Evolutionary conservation across 2,113 vertebrate genomes (phyloP), one percentile per base, ranked within the genome.

Genomic region (Natator depressus): DNA sequence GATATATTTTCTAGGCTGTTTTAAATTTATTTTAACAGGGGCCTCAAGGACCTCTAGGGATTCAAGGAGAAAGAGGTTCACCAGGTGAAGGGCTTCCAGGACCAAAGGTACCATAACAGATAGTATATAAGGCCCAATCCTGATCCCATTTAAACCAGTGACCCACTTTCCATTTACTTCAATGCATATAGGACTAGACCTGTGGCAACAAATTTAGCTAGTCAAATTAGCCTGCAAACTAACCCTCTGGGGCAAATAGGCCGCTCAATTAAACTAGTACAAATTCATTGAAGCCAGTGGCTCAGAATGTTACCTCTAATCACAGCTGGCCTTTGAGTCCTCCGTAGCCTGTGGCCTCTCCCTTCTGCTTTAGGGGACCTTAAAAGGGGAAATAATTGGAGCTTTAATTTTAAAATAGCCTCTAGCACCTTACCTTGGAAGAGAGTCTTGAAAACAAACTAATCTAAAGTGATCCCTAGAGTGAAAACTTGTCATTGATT

Each of bases 71-170:
- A 97, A 99, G 99, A 97, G 99, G 99, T 93, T 97, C 96, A 13
- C 97, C 96, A 53, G 99, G 99, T 84, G 99, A 99, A 97, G 99
- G 99, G 13, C 97, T 99, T 94, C 99, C 99, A 91, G 99, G 99
- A 97, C 89, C 98, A 93, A 99, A 99, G 99, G 99, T 99, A 98
- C 92, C 78, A 46, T 59, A 93, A 17, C 24, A 0, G 0, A 90
- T 76, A 38, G 1, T 6, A 84, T 92, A 76, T 55, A 93, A 88
- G 84, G 87, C 35, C 79, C 35, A 7, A 95, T 31, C 55, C 82
- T n/a, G 82, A 87, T 80, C 8, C 42, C 82, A 62, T 51, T 62
- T 85, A 85, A 93, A 89, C 53, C 25, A 83, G 12, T 69, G 54
- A 46, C 27, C 5, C 49, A 6, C 38, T 57, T 24, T 19, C 38